Evolutionary conservation across 2,797 vertebrate genomes (phyloP), one percentile per base, ranked within the genome.

Genomic region (Syngnathus rostellatus): DNA sequence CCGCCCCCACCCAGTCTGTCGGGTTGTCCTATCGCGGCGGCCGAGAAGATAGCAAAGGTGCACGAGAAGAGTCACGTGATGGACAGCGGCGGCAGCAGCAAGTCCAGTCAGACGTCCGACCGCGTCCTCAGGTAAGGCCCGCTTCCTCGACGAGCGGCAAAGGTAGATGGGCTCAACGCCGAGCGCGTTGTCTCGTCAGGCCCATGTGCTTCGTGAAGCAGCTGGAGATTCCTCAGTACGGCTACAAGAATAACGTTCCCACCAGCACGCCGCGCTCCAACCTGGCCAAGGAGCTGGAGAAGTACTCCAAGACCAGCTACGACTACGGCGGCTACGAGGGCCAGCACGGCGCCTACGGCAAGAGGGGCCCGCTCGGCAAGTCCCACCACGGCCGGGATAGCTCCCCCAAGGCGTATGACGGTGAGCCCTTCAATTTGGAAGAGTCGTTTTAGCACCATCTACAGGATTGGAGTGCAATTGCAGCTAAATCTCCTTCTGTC

Each of bases 191-290:
- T 1, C 21, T 75, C 72, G 90, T 73, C 91, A 99, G 97, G 93
- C 97, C 97, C 51, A 99, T 99, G 96, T 99, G 97, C 88, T 98
- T 98, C 86, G 96, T 98, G 74, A 98, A 99, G 92, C 97, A 99
- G 90, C 92, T 99, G 86, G 97, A 99, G 91, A 97, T 99, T 73
- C 96, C 96, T 80, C 94, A 98, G 88, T 96, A 97, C 78, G 97
- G 97, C 87, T 96, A 94, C 92, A 95, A 96, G 84, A 98, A 94
- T 91, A 96, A 93, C 71, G 93, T 98, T 72, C 94, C 97, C 78
- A 98, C 97, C 80, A 94, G 93, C 86, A 99, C 96, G 69, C 97
- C 97, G 17, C 93, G 96, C 75, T 98, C 97, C 90, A 98, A 98
- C 91, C 90, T 99, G 91, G 95, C 97, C 82, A 98, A 97, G 86